Base-by-base conservation (phyloP, 1,140 invertebrate species). In the Dreissena polymorpha region DNA sequence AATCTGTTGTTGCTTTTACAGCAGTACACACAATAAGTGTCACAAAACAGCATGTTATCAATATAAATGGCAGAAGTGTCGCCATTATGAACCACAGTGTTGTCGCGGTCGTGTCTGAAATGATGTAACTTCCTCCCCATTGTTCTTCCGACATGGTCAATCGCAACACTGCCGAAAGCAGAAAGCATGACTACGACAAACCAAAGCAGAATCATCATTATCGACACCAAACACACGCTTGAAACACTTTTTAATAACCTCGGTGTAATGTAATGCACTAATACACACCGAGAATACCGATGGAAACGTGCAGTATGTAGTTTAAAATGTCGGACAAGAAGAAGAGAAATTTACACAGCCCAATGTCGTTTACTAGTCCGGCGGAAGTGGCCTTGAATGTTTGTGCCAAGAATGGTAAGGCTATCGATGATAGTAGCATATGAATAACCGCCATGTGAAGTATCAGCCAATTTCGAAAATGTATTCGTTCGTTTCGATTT, bases 131-230 rank as follows among this genome's bases (percentile, higher is more conserved):
- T 60, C 25, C 27, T 18, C 79, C 79, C 8, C 50, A 74, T 49
- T 82, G 71, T 39, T 82, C 79, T 27, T 82, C 79, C 14, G 79
- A 82, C 79, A 82, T 82, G 27, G 79, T 82, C 7, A 82, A 29
- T 29, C 79, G 39, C 12, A 82, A 49, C n/a, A 82, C 79, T 7
- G 79, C n/a, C n/a, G n/a, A n/a, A n/a, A n/a, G n/a, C 71, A 13
- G 79, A 51, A 10, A 82, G 23, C 70, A 74, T 82, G 0, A 82
- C 25, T 5, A 49, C 53, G 6, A 82, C 57, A 53, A 82, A 67
- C 79, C 79, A 82, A 2, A 70, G 79, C 13, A 74, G 50, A 23
- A 82, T 74, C 1, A 82, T 68, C 71, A 82, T 53, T 14, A 82
- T 72, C n/a, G 79, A 71, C 8, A 74, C 25, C 8, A 82, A 51